Percentiles rank a stretch among this genome's conserved stretches.
Evolutionary conservation across 1,140 invertebrate genomes (phyloP).

Genomic region (Papilio dardanus): DNA sequence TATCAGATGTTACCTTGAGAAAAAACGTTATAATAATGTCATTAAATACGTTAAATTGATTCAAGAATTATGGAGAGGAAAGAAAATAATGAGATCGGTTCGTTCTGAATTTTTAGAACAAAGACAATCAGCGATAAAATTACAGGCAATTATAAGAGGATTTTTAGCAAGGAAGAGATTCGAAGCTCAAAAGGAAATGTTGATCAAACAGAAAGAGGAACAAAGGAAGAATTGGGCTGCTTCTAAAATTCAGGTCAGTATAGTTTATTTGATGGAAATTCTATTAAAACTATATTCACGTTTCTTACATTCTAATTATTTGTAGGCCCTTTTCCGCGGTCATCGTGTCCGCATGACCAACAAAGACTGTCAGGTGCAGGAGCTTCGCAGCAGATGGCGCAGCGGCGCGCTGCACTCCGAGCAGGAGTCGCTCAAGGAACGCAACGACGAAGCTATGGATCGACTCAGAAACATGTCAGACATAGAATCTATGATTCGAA

Average conservation of each 20-base stretch:
- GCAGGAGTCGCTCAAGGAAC: constrained; percentile 70
- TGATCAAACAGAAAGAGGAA: constrained; percentile 75
- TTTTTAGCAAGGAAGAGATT: constrained; percentile 77
- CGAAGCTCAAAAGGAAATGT: constrained; percentile 63
- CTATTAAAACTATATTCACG: background rate
- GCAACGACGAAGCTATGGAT: constrained; percentile 77
- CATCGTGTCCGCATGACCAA: constrained; percentile 76
- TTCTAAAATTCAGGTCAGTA: constrained; percentile 84
- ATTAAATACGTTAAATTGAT: constrained; percentile 63
- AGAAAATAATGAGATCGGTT: constrained; percentile 58
- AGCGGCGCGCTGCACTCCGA: constrained; percentile 75
- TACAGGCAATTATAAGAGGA: constrained; percentile 79
- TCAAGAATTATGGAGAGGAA: constrained; percentile 78
- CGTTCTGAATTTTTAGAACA: constrained; percentile 63
- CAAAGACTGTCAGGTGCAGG: constrained; percentile 54
- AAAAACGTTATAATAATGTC: constrained; percentile 62
- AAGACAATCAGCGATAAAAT: constrained; percentile 62
- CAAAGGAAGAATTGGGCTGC: constrained; percentile 81
- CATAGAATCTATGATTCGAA: constrained; percentile 75
- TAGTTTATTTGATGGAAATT: constrained; percentile 16
- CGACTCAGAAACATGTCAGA: constrained; percentile 71
- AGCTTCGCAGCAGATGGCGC: constrained; percentile 79
- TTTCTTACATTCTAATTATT: constrained; percentile 4
- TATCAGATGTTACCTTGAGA: constrained; percentile 83
- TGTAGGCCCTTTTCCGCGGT: constrained; percentile 85